Evolutionary conservation across 2,797 vertebrate genomes (phyloP), one percentile per base, ranked within the genome.

Genomic region (Darevskia mixta): DNA sequence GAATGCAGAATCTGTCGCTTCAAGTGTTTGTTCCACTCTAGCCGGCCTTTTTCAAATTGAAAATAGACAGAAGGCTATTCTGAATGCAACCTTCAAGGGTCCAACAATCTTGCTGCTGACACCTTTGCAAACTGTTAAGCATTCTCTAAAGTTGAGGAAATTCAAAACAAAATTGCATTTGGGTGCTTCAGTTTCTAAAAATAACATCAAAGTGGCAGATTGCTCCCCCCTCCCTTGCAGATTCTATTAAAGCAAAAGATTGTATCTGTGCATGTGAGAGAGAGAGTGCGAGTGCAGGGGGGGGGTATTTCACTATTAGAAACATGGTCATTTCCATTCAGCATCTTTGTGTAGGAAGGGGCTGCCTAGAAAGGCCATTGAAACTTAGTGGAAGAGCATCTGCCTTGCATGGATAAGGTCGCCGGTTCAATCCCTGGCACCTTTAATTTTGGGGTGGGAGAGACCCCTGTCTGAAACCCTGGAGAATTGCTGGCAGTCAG

Each of bases 71-170:
- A 94, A 93, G 95, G 92, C 89, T 90, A 89, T 93, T 95, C 90
- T 93, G 95, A 96, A 96, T 93, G 92, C 92, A 94, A 66, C 92
- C 93, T 91, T 92, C 86, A 92, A 94, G 94, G 86, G 83, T 96
- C 90, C 90, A 93, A 95, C 95, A 96, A 85, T 95, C 94, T 96
- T 95, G 85, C 88, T 88, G 88, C 92, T 96, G 96, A 97, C 96
- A 96, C 91, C 84, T 94, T 92, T 93, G 86, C 91, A 95, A 95
- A 96, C 95, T 96, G 92, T 87, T 93, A 93, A 93, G 88, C 73
- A n/a, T 95, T 96, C 73, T 58, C 89, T 82, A 93, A 96, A 97
- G 93, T 94, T 96, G 90, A 92, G 58, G 64, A 95, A 96, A 95
- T 95, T 92, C 95, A 92, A 94, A 95, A 87, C 84, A 91, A 90